Evolutionary conservation across 2,113 vertebrate species (phyloP), one percentile per base, ranked within the genome.

Genomic region (Castor canadensis): DNA sequence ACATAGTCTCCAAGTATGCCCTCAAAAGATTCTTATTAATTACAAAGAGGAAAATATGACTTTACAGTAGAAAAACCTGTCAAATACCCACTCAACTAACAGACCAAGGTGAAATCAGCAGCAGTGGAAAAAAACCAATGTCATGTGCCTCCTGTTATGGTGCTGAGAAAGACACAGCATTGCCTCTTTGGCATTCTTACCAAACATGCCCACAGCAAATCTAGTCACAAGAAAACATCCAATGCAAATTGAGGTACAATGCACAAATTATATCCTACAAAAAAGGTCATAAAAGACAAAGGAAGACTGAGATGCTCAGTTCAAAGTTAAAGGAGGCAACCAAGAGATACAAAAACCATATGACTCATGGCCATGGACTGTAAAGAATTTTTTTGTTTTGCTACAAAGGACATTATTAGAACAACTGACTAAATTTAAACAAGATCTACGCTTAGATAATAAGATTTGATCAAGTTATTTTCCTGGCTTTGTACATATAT

Each of bases 11-110:
- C 52, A 69, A 69, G 32, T 32, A 49, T 69, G 32, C 58, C 75
- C 87, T 87, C 60, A 83, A 83, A 87, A 91, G 73, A 76, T n/a
- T n/a, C n/a, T n/a, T 16, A 71, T 32, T 52, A 38, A 95, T 38
- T 91, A 71, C 47, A 83, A 91, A 88, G 30, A 35, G 7, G 15
- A 83, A 90, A 26, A 69, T 16, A 15, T 9, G 66, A 93, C 40
- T 79, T 64, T 38, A 32, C 19, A 79, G 32, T 54, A 4, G 38
- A 92, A 54, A 64, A 91, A 47, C 32, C 12, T 17, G 20, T 76
- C 15, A 82, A 32, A 38, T 11, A n/a, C 38, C 28, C 7, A n/a
- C 45, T 49, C 69, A 24, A 38, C 43, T 84, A 80, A 75, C 35
- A 89, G 69, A 90, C 9, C 52, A 38, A 66, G 32, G 35, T 52